Evolutionary conservation across 2,113 vertebrate species (phyloP).

Genomic region (Amphilophus citrinellus): DNA sequence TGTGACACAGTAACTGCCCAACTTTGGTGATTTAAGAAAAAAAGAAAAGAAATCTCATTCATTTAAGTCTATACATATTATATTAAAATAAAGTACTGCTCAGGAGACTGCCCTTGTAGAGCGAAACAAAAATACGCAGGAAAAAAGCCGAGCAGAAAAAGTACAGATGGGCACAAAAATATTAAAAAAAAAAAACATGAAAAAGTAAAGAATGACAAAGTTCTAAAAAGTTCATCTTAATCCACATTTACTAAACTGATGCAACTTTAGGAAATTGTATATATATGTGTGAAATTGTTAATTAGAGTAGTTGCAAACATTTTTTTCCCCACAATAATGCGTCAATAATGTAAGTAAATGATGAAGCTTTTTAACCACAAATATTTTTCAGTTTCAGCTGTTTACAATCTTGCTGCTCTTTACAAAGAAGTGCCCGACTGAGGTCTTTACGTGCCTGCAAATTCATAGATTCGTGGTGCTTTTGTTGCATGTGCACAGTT

Average conservation of each 20-base stretch:
- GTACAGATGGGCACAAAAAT: neutral
- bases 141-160: neutral
- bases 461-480: neutral
- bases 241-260: neutral
- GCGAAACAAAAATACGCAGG: neutral
- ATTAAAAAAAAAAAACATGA: neutral
- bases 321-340: neutral
- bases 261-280: neutral
- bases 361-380: neutral
- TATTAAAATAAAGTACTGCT: neutral
- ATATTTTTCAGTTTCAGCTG: neutral
- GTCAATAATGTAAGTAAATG: neutral
- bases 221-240: neutral
- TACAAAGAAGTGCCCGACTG: neutral
- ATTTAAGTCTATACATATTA: too few relatives aligned
- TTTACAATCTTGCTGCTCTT: neutral
- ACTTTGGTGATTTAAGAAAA: rapidly evolving
- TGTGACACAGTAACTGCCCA: neutral
- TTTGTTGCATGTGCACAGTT: neutral
- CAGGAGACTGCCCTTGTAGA: rapidly evolving
- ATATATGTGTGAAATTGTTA: neutral
- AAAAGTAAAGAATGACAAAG: neutral
- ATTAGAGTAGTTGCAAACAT: neutral
- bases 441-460: neutral
- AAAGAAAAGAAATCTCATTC: rapidly evolving